These are phyloP conservation scores for Onychorhynchus coronatus DNA, from an alignment of 2,113 vertebrate genomes.

Conservation along the genomic window DNA sequence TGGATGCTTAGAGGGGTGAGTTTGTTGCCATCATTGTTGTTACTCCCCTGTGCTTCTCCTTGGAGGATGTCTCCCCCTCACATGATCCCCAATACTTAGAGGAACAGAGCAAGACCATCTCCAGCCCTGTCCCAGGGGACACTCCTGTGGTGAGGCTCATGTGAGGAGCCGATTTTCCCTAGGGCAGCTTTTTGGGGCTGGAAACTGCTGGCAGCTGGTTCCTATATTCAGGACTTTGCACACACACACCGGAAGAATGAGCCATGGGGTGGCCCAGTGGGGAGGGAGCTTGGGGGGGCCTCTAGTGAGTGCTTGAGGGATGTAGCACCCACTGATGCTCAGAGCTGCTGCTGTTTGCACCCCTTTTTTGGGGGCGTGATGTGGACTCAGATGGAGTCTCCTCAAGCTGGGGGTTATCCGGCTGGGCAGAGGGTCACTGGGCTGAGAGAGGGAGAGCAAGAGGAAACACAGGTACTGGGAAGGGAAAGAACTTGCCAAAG, in stretches of 20 bases:
- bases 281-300: background rate
- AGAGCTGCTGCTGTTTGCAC: background rate
- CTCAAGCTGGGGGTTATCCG: background rate
- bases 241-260: background rate
- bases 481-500: background rate
- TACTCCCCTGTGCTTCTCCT: background rate
- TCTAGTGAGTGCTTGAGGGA: background rate
- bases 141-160: background rate
- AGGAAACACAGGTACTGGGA: background rate
- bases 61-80: background rate
- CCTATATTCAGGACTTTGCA: background rate
- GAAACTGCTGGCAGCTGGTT: background rate
- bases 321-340: background rate
- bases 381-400: background rate
- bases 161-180: background rate
- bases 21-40: background rate
- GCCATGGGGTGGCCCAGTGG: rapidly evolving
- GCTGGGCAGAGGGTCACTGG: rapidly evolving
- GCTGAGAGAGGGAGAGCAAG: background rate
- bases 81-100: background rate
- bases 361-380: background rate
- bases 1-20: background rate
- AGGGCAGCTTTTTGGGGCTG: background rate
- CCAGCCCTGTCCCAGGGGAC: background rate
- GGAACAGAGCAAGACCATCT: background rate